Evolutionary conservation across 2,888 invertebrate genomes (phyloP), one percentile per base, ranked within the genome.

Genomic region (Scotopteryx bipunctaria): DNA sequence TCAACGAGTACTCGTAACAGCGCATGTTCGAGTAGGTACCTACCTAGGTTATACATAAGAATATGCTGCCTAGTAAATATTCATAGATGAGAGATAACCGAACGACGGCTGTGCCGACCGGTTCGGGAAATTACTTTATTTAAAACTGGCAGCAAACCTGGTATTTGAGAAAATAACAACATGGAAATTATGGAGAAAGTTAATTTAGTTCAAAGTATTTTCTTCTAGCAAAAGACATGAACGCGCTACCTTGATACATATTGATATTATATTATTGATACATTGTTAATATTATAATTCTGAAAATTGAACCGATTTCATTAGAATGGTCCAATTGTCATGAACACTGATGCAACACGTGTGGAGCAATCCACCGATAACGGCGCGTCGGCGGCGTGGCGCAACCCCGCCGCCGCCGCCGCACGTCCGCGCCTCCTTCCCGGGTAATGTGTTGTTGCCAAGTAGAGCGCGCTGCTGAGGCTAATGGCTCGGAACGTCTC

Each of bases 401-500:
- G 27, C n/a, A 44, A 32, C 29, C 42, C n/a, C n/a, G 21, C 9
- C 1, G 13, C 46, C 3, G n/a, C n/a, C 31, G 21, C 27, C 37
- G 37, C 46, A 46, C 46, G 46, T 46, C 38, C 2, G 35, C 35
- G 2, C 5, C 5, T 8, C 23, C n/a, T n/a, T n/a, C n/a, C n/a
- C n/a, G n/a, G n/a, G n/a, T 5, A 38, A 25, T 23, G 23, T 38
- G 61, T 60, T 50, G 65, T 59, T 59, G 69, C 63, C 64, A 76
- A 70, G 67, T 73, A 61, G 71, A 69, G 73, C 73, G 73, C 64
- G 71, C 67, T 68, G 42, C 33, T 33, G 75, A 67, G 77, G 77
- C 83, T 83, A 86, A 84, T 86, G 83, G 83, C 69, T 78, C 76
- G 83, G 79, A 85, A 86, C 86, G 79, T 74, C 76, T 78, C 82